Evolutionary conservation across 1,140 invertebrate species (phyloP).

Genomic region (Lordiphosa mommai): DNA sequence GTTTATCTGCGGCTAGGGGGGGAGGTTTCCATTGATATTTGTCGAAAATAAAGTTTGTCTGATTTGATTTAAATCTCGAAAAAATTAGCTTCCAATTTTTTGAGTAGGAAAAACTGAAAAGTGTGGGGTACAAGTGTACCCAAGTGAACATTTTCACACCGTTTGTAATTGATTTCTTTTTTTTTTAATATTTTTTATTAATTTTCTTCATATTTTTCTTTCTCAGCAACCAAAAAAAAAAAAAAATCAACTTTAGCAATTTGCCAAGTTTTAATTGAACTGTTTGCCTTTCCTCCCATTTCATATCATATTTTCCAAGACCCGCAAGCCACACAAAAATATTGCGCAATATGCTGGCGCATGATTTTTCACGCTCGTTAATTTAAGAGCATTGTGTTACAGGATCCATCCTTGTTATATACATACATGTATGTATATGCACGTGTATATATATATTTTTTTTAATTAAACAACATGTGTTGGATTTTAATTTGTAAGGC

Average conservation of each 20-base stretch:
- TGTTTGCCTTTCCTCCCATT: slow-evolving; percentile 14
- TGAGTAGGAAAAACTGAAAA: no score
- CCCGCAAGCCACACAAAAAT: slow-evolving; percentile 11
- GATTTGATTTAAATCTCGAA: slow-evolving; percentile 20
- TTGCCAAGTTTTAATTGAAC: slow-evolving; percentile 50
- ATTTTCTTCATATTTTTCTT: no score
- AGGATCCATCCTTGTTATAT: slow-evolving; percentile 33
- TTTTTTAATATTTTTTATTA: no score
- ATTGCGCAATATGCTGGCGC: slow-evolving; percentile 60
- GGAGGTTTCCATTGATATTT: slow-evolving; percentile 38
- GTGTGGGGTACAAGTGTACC: no score
- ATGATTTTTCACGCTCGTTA: slow-evolving; percentile 74
- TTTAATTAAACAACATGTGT: slow-evolving; percentile 75
- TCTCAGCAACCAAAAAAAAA: slow-evolving; percentile 50
- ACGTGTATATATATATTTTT: slow-evolving; percentile 42
- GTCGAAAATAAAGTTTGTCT: slow-evolving; percentile 30
- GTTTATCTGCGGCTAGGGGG: slow-evolving; percentile 67
- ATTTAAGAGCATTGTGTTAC: slow-evolving; percentile 49
- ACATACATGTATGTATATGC: slow-evolving; percentile 24
- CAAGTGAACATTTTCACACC: no score
- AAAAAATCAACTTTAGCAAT: no score
- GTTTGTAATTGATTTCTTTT: no score
- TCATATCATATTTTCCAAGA: slow-evolving; percentile 12
- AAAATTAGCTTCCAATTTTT: no score
- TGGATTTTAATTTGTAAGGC: slow-evolving; percentile 71